Evolutionary conservation across 1,140 invertebrate species (phyloP).

Genomic region (Hermetia illucens): DNA sequence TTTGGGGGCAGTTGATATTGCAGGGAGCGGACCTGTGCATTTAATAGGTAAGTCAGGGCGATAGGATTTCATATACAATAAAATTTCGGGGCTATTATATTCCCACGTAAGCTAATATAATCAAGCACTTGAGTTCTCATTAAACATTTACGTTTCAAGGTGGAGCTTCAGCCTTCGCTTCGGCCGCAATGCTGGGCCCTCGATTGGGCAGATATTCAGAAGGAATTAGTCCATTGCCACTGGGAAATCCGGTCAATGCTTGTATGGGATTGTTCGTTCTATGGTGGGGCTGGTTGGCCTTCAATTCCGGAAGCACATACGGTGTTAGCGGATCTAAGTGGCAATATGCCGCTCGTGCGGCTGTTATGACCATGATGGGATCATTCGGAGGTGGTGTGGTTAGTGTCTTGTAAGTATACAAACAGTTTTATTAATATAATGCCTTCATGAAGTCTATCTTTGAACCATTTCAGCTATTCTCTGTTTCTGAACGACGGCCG

Average conservation of each 20-base stretch:
- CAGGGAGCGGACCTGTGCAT: constrained; percentile 85
- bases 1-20: constrained; percentile 74
- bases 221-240: constrained; percentile 54
- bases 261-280: constrained; percentile 84
- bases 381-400: constrained; percentile 76
- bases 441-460: background rate
- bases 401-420: constrained; percentile 45
- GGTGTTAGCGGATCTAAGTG: constrained; percentile 51
- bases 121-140: background rate
- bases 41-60: constrained; percentile 52
- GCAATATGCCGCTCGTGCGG: constrained; percentile 72
- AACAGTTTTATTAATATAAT: too few relatives aligned
- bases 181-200: constrained; percentile 79
- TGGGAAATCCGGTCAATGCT: constrained; percentile 81
- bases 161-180: constrained; percentile 58
- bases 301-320: constrained; percentile 83
- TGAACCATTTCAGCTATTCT: constrained; percentile 35
- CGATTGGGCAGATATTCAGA: constrained; percentile 72
- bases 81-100: constrained; percentile 1
- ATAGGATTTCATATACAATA: background rate
- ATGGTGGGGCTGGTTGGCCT: constrained; percentile 90
- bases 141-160: constrained; percentile 7
- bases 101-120: background rate
- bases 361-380: constrained; percentile 76
- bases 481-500: constrained; percentile 53